Evolutionary conservation across 2,113 vertebrate species (phyloP), one percentile per base, ranked within the genome.

Genomic region (Xiphorhynchus elegans): DNA sequence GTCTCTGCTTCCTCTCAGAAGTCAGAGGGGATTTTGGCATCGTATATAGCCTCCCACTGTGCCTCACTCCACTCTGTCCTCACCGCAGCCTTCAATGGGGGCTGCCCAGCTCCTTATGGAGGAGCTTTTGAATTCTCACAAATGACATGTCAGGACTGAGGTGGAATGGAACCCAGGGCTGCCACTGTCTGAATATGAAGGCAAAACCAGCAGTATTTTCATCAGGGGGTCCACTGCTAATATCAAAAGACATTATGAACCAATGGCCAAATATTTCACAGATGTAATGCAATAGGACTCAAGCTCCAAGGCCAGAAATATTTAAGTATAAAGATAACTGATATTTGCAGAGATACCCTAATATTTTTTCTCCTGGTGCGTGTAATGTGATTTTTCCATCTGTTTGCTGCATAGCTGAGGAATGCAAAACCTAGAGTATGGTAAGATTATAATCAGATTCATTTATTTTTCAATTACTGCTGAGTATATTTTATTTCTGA

Each of bases 391-490:
- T 88, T 96, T 95, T 95, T 93, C 59, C 23, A 46, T 95, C 72
- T 94, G 44, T 92, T 94, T 92, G 64, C 55, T 33, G 28, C 78
- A 74, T 69, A 95, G 49, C 50, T 68, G 60, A 93, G 64, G 92
- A 96, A 86, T 69, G 58, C n/a, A 81, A 95, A 89, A 91, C 23
- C 40, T 80, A 53, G 20, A 47, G 37, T 60, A 72, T 29, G 5
- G 58, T 50, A 72, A 92, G 94, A 93, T 88, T 92, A 50, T 70
- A 75, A 86, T 90, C 37, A 73, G 35, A 76, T 90, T 90, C 2
- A 75, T 93, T 96, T 93, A 62, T 94, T 93, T 88, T 94, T 87
- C 37, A 87, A 0, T 94, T 95, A 89, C 67, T 85, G 46, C 39
- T 84, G 52, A 15, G 10, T 56, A 39, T 91, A 78, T 89, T 87